A percentile compares a stretch with the other conserved stretches of the same genome.
phyloP scores from a whole-genome alignment of 2,888 invertebrate species.

The Zygaena filipendulae region DNA sequence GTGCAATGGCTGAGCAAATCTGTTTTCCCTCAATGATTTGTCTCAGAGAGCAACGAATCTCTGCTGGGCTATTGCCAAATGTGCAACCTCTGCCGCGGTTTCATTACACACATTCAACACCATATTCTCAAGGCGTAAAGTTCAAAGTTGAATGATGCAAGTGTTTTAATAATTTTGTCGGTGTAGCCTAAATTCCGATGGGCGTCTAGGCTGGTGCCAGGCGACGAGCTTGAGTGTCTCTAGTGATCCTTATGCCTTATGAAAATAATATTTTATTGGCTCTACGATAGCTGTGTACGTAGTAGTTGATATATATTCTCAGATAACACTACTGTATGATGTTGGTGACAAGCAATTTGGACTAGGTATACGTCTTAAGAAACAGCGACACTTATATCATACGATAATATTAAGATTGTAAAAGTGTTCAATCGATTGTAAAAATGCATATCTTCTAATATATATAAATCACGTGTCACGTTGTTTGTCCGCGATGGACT shows the following conservation, averaged over 20 bases:
- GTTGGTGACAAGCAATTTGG: too few relatives aligned
- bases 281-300: too few relatives aligned
- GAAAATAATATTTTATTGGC: conserved; percentile 58
- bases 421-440: too few relatives aligned
- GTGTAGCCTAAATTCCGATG: conserved; percentile 46
- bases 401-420: too few relatives aligned
- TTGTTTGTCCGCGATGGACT: too few relatives aligned
- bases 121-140: conserved; percentile 20
- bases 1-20: conserved; percentile 53
- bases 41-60: conserved; percentile 57
- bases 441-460: too few relatives aligned
- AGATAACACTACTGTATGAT: too few relatives aligned
- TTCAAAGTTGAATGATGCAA: conserved; percentile 16
- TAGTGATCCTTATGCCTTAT: conserved; percentile 48
- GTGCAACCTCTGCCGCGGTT: conserved; percentile 36
- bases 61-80: conserved; percentile 59
- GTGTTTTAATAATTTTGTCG: conserved; percentile 24
- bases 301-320: too few relatives aligned
- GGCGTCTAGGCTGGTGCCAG: conserved; percentile 34
- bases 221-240: conserved; percentile 35
- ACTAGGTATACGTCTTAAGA: too few relatives aligned
- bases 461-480: too few relatives aligned
- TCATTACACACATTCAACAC: conserved; percentile 9
- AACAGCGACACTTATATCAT: too few relatives aligned
- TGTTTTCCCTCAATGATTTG: conserved; percentile 65